Evolutionary conservation across 1,140 invertebrate genomes (phyloP), one percentile per base, ranked within the genome.

Genomic region (Drosophila equinoxialis): DNA sequence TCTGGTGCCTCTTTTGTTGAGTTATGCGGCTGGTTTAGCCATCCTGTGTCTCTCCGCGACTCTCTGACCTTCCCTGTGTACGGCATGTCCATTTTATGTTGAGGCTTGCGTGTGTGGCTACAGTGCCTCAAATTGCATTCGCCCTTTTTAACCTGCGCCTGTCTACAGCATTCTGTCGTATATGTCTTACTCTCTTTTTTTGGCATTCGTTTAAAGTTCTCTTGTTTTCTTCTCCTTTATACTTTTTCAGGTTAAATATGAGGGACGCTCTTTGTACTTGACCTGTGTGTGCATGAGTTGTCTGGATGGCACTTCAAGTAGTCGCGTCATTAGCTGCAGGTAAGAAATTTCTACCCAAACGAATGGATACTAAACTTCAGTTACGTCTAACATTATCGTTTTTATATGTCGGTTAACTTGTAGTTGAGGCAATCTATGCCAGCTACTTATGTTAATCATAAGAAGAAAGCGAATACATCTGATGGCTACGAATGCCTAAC

Each of bases 251-350:
- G 96, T 98, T 74, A 97, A 97, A 93, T 95, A 96, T 67, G 96
- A 97, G 92, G 96, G 96, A 81, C 95, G 96, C 74, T 96, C 96
- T 65, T 97, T 98, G 93, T 99, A 95, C 93, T 93, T 99, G 90
- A 98, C 97, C 69, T 97, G 97, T 55, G 97, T 98, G 35, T 99
- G 98, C 93, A 98, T 99, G 96, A 94, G 94, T 63, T 98, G 97
- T 93, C 92, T 98, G 80, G 97, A 98, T 91, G 96, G 96, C 41
- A 96, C 95, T 75, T 95, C 95, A 26, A 94, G 95, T 5, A 95
- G 95, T 69, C 94, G 96, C 67, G 93, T 93, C 57, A 94, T 98
- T 55, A 93, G 94, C 64, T 98, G 97, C 93, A 93, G 94, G 75
- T 92, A 79, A 84, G 81, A 71, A 41, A 17, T n/a, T 39, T 4